Base-by-base conservation (phyloP, 1,140 invertebrate species). In the Argopecten irradians region DNA sequence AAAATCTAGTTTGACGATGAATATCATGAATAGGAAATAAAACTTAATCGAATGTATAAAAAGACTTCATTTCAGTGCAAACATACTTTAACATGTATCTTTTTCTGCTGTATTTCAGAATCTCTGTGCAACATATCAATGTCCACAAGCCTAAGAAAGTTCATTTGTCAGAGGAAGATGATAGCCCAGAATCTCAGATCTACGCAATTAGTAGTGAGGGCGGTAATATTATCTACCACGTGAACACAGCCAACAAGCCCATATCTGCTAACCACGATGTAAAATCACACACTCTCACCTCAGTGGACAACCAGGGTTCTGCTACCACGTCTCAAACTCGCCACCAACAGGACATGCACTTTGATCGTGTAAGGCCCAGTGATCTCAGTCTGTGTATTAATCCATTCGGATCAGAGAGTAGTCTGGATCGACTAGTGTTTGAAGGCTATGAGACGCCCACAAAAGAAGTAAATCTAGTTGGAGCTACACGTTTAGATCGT, bases 181-280 rank as follows among this genome's bases (percentile, higher is more conserved):
- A 94, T 83, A 93, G 93, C 28, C 93, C 94, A 19, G 91, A 96
- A 95, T 96, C 97, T 0, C 97, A 97, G 93, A 97, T 98, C 14
- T 98, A 97, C 94, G 98, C 98, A 1, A 98, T 98, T 46, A 98
- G 98, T 92, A 98, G 97, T 83, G 97, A 98, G 34, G 97, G 98
- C 91, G 98, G 98, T 0, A 98, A 98, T 92, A 97, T 98, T 0
- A 97, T 98, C 91, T 98, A 98, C 95, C 98, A 98, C 93, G 97
- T 98, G 34, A 97, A 96, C 22, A 87, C 94, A 28, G 91, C 93
- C 13, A 92, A 91, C 33, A 91, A 91, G 34, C 92, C 93, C 46
- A 87, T 92, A 13, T 86, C 91, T 9, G 91, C 90, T 84, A 94
- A 93, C 88, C 91, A 95, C 33, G 92, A 95, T 33, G 89, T 95